phyloP scores from a whole-genome alignment of 2,797 vertebrate species.

The Aphelocoma californica region DNA sequence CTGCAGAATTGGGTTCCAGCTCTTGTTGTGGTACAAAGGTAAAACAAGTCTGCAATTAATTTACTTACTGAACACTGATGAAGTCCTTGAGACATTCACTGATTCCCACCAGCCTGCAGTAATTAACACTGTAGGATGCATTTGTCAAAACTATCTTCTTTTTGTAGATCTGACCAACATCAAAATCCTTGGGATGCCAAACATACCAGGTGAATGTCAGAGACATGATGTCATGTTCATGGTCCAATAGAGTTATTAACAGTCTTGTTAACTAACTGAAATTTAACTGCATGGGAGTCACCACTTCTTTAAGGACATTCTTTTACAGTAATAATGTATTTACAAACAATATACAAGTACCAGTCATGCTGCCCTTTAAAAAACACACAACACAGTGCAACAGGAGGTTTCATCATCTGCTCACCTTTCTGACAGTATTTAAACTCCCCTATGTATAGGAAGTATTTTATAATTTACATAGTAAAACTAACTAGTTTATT shows the following conservation, averaged over 20 bases:
- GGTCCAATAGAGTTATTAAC: background rate
- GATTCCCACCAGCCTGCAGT: constrained; percentile 82
- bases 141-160: constrained; percentile 87
- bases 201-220: background rate
- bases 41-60: background rate
- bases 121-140: constrained; percentile 79
- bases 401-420: background rate
- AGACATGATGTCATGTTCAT: background rate
- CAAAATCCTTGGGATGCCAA: constrained; percentile 84
- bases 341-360: background rate
- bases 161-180: constrained; percentile 86
- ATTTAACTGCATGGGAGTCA: background rate
- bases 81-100: constrained; percentile 81
- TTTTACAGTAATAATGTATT: background rate
- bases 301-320: background rate
- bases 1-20: background rate
- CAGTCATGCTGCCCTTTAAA: background rate
- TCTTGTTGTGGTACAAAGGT: background rate
- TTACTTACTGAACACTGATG: constrained; percentile 80
- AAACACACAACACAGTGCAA: background rate
- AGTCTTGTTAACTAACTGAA: background rate
- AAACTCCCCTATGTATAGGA: background rate
- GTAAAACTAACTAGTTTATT: background rate
- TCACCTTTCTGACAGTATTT: background rate
- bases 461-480: background rate